These are phyloP conservation scores for Coracias cyanogaster DNA, from an alignment of 2,797 vertebrate genomes.

Conservation along the genomic window DNA sequence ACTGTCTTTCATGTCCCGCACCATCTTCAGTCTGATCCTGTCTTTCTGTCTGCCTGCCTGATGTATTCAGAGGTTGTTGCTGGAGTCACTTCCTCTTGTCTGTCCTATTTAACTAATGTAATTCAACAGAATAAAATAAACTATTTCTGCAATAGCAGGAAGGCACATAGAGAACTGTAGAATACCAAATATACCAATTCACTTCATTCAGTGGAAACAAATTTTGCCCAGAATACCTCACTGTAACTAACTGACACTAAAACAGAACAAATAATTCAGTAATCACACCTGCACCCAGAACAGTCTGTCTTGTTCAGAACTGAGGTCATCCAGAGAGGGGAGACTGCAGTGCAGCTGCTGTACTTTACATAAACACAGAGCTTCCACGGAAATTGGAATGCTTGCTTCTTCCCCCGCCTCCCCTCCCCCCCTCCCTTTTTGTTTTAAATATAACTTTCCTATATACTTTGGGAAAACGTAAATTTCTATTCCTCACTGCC, in stretches of 20 bases:
- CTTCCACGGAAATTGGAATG: conserved; percentile 36
- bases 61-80: conserved; percentile 31
- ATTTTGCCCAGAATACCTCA: conserved; percentile 51
- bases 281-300: conserved; percentile 66
- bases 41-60: conserved; percentile 1
- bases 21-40: not conserved
- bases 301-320: conserved; percentile 57
- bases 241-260: conserved; percentile 50
- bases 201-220: conserved; percentile 32
- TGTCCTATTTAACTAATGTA: conserved; percentile 25
- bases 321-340: conserved; percentile 63
- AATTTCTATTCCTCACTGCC: not conserved
- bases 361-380: conserved; percentile 58
- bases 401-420: not conserved
- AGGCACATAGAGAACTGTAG: conserved; percentile 42
- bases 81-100: conserved; percentile 39
- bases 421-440: not conserved
- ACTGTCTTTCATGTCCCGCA: not conserved
- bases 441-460: not conserved
- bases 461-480: not conserved
- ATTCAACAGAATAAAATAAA: conserved; percentile 57
- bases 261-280: conserved; percentile 73
- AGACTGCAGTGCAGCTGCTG: conserved; percentile 63
- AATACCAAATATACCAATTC: conserved; percentile 62
- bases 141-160: conserved; percentile 47